Evolutionary conservation across 2,797 vertebrate genomes (phyloP).

Genomic region (Neosilurus hyrtlii): DNA sequence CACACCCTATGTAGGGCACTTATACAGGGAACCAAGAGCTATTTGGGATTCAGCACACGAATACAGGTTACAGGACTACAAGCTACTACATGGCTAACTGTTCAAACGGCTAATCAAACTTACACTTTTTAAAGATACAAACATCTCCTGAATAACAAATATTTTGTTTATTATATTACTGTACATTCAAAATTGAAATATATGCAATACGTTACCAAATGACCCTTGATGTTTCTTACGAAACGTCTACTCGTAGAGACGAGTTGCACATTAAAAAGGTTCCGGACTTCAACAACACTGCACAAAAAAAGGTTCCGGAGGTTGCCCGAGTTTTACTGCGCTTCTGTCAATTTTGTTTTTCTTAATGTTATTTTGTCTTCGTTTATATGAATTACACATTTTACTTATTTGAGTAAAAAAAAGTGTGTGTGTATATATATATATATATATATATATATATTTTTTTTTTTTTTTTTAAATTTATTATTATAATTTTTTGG

Average conservation of each 20-base stretch:
- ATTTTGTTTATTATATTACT: too few species aligned
- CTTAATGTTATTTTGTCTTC: neutral
- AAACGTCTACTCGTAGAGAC: neutral
- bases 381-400: too few species aligned
- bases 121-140: neutral
- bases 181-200: neutral
- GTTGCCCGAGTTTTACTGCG: neutral
- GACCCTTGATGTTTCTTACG: constrained; percentile 10
- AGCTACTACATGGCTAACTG: constrained; percentile 5
- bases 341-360: too few species aligned
- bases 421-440: too few species aligned
- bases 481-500: too few species aligned
- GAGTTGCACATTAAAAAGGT: neutral
- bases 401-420: too few species aligned
- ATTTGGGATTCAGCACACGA: constrained; percentile 9
- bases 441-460: too few species aligned
- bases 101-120: neutral
- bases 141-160: neutral
- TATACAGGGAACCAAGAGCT: neutral
- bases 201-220: constrained; percentile 17
- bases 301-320: constrained; percentile 10
- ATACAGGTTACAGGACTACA: neutral
- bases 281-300: constrained; percentile 7
- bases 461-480: too few species aligned
- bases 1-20: neutral